phyloP scores from a whole-genome alignment of 2,113 vertebrate species.

The Scomber japonicus region DNA sequence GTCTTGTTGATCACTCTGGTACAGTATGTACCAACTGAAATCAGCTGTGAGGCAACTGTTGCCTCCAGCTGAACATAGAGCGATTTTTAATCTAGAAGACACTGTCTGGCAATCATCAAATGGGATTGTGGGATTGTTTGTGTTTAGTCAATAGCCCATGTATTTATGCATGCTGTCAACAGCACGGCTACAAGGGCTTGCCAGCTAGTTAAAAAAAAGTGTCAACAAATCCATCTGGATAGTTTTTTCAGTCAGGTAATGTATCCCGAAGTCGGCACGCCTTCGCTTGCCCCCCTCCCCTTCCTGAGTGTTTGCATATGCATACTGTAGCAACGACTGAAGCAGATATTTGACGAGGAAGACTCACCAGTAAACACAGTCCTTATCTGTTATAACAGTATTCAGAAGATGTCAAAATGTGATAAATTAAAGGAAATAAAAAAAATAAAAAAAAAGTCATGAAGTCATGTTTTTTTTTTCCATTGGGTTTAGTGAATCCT shows the following conservation, averaged over 20 bases:
- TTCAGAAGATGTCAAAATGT: slow-evolving; percentile 37
- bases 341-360: slow-evolving; percentile 66
- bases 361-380: not conserved
- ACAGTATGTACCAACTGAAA: not conserved
- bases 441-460: slow-evolving; percentile 10
- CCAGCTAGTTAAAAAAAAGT: slow-evolving; percentile 59
- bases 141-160: slow-evolving; percentile 59
- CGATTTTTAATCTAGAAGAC: slow-evolving; percentile 13
- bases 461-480: slow-evolving; percentile 46
- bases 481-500: slow-evolving; percentile 49
- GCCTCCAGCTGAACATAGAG: not conserved
- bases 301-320: slow-evolving; percentile 35
- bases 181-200: slow-evolving; percentile 42
- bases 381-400: slow-evolving; percentile 47
- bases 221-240: slow-evolving; percentile 73
- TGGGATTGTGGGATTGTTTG: slow-evolving; percentile 55
- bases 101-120: slow-evolving; percentile 35
- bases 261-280: slow-evolving; percentile 52
- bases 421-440: slow-evolving; percentile 29
- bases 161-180: slow-evolving; percentile 70
- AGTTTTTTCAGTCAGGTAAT: slow-evolving; percentile 68
- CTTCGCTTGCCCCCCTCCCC: not conserved
- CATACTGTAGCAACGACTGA: slow-evolving; percentile 34
- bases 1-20: not conserved
- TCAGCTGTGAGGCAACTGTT: not conserved